phyloP scores from a whole-genome alignment of 2,888 invertebrate genomes.

The Cataglyphis livida region DNA sequence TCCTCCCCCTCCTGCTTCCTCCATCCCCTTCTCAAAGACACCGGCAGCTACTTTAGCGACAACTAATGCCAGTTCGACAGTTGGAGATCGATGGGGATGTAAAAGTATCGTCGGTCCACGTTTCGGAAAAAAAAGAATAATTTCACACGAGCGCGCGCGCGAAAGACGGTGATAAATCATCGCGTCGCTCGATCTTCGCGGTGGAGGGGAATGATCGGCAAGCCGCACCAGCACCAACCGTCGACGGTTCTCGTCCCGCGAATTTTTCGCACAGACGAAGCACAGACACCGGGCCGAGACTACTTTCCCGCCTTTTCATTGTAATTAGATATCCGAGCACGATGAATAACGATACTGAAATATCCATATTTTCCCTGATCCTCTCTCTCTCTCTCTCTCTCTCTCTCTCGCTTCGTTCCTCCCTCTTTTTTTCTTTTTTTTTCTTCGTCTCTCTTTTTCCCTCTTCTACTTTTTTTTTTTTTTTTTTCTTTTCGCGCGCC shows the following conservation, averaged over 20 bases:
- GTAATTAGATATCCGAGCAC: slow-evolving; percentile 70
- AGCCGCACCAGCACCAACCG: slow-evolving; percentile 14
- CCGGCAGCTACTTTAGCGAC: slow-evolving; percentile 63
- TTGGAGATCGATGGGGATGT: slow-evolving; percentile 74
- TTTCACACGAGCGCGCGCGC: slow-evolving; percentile 48
- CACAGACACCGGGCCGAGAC: slow-evolving; percentile 35
- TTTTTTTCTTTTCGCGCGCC: slow-evolving; percentile 17
- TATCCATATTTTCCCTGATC: slow-evolving; percentile 30
- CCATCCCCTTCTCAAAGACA: slow-evolving; percentile 53
- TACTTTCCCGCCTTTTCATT: slow-evolving; percentile 65
- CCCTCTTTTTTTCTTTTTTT: slow-evolving; percentile 1
- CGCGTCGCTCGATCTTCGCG: slow-evolving; percentile 23
- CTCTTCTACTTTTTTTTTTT: not conserved
- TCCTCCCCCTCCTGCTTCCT: not conserved
- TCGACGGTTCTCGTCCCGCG: slow-evolving; percentile 37
- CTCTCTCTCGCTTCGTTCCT: not conserved
- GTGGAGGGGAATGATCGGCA: not conserved
- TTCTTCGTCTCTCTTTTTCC: not conserved
- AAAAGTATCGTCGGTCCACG: slow-evolving; percentile 68
- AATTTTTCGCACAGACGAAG: slow-evolving; percentile 46
- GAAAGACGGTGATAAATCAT: slow-evolving; percentile 45
- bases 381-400: not conserved
- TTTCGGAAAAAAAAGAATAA: slow-evolving; percentile 65
- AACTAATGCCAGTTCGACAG: slow-evolving; percentile 73
- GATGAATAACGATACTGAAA: slow-evolving; percentile 71